Evolutionary conservation across 2,888 invertebrate species (phyloP).

Genomic region (Meta bourneti): DNA sequence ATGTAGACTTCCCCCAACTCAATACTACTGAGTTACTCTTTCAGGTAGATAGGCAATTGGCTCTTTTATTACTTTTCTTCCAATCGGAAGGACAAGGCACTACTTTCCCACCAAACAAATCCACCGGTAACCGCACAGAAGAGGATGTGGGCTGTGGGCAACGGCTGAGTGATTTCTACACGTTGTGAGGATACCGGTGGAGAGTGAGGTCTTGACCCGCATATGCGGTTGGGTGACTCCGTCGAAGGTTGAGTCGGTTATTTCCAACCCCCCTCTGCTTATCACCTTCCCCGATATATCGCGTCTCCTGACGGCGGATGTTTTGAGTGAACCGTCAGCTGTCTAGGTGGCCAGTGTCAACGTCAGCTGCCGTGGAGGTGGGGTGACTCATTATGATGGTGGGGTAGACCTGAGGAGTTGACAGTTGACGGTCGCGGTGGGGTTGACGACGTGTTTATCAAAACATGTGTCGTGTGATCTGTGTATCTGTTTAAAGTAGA

Average conservation of each 20-base stretch:
- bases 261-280: background rate
- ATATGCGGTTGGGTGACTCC: conserved; percentile 65
- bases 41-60: too few species aligned
- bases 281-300: too few species aligned
- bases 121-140: background rate
- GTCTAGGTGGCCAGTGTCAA: background rate
- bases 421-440: too few species aligned
- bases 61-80: too few species aligned
- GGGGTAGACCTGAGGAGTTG: too few species aligned
- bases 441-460: too few species aligned
- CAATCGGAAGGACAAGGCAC: background rate
- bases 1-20: too few species aligned
- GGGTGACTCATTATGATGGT: too few species aligned
- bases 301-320: too few species aligned
- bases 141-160: conserved; percentile 22
- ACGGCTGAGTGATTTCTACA: conserved; percentile 22
- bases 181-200: conserved; percentile 12
- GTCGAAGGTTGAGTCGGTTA: conserved; percentile 23
- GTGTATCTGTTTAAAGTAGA: too few species aligned
- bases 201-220: conserved; percentile 59
- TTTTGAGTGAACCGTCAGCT: background rate
- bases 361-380: background rate
- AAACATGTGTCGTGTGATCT: too few species aligned
- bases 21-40: too few species aligned
- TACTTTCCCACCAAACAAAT: background rate